Evolutionary conservation across 2,888 invertebrate genomes (phyloP).

Genomic region (Euspilapteryx auroguttella): DNA sequence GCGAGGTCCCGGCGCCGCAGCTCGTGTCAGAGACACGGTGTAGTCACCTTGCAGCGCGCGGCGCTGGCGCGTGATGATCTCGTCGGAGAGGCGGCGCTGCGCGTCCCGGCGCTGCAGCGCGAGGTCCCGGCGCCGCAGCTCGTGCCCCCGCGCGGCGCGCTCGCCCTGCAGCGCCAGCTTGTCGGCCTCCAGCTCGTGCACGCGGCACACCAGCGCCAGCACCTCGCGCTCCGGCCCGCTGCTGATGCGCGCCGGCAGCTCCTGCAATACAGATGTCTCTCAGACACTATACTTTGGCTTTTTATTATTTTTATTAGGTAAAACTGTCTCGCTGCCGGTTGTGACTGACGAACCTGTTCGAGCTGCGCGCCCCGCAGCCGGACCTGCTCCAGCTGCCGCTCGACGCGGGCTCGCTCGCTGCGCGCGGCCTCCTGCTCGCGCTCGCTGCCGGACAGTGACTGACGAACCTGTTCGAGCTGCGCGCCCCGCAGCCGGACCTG

Average conservation of each 20-base stretch:
- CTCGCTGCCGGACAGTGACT: too few species aligned
- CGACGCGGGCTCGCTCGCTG: too few species aligned
- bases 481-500: too few species aligned
- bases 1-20: slow-evolving; percentile 82
- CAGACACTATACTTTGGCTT: too few species aligned
- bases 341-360: too few species aligned
- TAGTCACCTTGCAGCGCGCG: slow-evolving; percentile 82
- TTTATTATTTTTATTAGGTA: not conserved
- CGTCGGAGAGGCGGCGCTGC: slow-evolving; percentile 84
- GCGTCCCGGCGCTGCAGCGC: slow-evolving; percentile 81
- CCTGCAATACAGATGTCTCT: slow-evolving; percentile 59
- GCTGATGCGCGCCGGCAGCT: slow-evolving; percentile 80
- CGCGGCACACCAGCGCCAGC: slow-evolving; percentile 82
- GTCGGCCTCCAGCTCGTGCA: slow-evolving; percentile 93
- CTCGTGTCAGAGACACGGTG: too few species aligned
- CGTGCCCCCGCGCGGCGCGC: slow-evolving; percentile 82
- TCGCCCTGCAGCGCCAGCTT: slow-evolving; percentile 91
- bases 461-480: too few species aligned
- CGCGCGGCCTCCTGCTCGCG: too few species aligned
- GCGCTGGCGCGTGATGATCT: slow-evolving; percentile 87
- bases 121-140: slow-evolving; percentile 80
- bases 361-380: too few species aligned
- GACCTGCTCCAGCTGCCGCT: too few species aligned
- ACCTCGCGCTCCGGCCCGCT: slow-evolving; percentile 91
- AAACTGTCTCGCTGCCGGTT: too few species aligned